Evolutionary conservation across 2,797 vertebrate species (phyloP), one percentile per base, ranked within the genome.

Genomic region (Cuculus canorus): DNA sequence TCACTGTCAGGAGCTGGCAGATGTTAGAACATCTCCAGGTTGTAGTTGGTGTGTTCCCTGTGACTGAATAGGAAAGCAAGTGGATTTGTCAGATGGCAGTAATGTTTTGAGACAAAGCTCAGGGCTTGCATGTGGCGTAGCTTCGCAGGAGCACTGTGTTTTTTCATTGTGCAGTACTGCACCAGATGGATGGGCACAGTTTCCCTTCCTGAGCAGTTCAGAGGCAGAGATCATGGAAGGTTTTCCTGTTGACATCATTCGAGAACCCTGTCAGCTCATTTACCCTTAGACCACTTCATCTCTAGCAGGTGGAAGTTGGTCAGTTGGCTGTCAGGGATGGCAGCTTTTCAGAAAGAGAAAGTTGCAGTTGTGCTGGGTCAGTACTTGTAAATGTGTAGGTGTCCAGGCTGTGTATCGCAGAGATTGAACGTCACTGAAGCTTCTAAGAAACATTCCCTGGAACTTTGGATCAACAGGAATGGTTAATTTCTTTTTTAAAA

Each of bases 181-280:
- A 65, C 9, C 94, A 94, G 94, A 91, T 90, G 92, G 96, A 85
- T 48, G 68, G 95, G 91, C 93, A 86, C 3, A 1, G 41, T 66
- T 90, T 83, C 77, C 77, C 82, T 16, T 76, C 86, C 21, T 33
- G n/a, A 64, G 77, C 61, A 4, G 78, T 52, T 86, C 47, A 1
- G 82, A 93, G 53, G 63, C 88, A 81, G 81, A 90, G 76, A 81
- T 52, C 53, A 17, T 54, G 45, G 86, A 23, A 90, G 80, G 82
- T 82, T 93, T 95, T 94, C 90, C 94, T 95, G 88, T 92, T 96
- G 95, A 39, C 76, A 90, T 88, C 17, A 39, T 80, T 86, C 1
- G 13, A 80, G 82, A 90, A 2, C 45, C 43, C 61, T 86, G 80
- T 52, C 66, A 63, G 80, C 60, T 85, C 61, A 4, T 81, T 63